These are phyloP conservation scores for Hormiphora californensis DNA, from an alignment of 37 sponge, comb jelly and placozoan species.

Conservation along the genomic window DNA sequence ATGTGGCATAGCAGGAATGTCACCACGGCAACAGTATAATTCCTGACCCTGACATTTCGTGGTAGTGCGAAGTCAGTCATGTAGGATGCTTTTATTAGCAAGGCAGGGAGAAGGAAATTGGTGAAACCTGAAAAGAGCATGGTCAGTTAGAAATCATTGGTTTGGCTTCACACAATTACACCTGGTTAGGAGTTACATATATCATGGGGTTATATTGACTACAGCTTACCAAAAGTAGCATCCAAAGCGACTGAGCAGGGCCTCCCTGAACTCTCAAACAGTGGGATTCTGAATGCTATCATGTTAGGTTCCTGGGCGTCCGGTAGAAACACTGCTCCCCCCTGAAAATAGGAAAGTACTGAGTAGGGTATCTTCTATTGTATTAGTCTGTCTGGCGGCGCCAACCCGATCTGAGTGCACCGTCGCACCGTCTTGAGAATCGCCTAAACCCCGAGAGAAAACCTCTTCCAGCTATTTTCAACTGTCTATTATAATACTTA, in stretches of 20 bases:
- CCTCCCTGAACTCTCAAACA: neutral
- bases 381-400: no score
- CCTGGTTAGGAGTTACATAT: no score
- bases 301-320: slow-evolving; percentile 18
- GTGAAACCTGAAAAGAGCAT: neutral
- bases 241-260: slow-evolving; percentile 1
- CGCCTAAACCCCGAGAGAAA: no score
- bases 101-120: slow-evolving; percentile 16
- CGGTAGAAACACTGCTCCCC: neutral
- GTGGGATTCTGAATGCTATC: neutral
- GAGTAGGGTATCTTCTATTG: neutral
- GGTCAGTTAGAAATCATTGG: neutral
- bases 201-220: neutral
- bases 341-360: neutral
- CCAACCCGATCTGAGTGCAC: no score
- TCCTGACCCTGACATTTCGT: neutral
- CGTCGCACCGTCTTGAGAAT: no score
- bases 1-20: slow-evolving; percentile 5
- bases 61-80: neutral
- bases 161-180: neutral
- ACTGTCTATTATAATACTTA: neutral
- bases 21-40: slow-evolving; percentile 27
- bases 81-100: neutral
- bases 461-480: no score
- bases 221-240: slow-evolving; percentile 18